These are phyloP conservation scores for Rhagoletis zephyria DNA, from an alignment of 1,140 invertebrate species.

Conservation along the genomic window DNA sequence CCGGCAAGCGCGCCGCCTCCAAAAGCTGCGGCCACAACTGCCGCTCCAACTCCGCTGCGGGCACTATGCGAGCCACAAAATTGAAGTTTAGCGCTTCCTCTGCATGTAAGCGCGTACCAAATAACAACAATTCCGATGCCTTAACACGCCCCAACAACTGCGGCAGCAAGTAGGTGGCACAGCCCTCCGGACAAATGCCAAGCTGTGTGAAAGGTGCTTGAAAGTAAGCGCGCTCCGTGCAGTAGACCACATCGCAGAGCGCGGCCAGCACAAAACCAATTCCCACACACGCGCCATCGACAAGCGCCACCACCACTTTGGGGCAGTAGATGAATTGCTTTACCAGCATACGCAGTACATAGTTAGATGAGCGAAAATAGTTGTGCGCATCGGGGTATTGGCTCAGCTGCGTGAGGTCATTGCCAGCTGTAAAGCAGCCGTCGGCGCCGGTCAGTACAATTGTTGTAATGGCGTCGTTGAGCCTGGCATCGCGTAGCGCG, in stretches of 20 bases:
- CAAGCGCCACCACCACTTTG: constrained; percentile 89
- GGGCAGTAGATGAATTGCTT: constrained; percentile 88
- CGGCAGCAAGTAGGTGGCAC: constrained; percentile 88
- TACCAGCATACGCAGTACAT: constrained; percentile 79
- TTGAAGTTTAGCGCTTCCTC: constrained; percentile 81
- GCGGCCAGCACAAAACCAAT: constrained; percentile 87
- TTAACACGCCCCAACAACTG: constrained; percentile 82
- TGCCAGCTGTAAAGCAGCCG: constrained; percentile 89
- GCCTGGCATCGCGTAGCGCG: constrained; percentile 60
- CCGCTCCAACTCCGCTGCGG: constrained; percentile 75
- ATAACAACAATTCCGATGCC: constrained; percentile 86
- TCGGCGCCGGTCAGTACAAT: constrained; percentile 75
- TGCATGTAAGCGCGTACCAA: constrained; percentile 86
- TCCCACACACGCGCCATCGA: constrained; percentile 96
- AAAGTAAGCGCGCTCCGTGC: constrained; percentile 88
- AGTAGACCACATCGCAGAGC: constrained; percentile 91
- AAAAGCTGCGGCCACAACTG: constrained; percentile 77
- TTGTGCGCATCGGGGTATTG: constrained; percentile 56
- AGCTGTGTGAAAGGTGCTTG: constrained; percentile 87
- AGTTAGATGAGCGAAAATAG: constrained; percentile 62
- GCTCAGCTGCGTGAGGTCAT: constrained; percentile 79
- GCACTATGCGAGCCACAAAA: constrained; percentile 81
- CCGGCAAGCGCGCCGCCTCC: constrained; percentile 74
- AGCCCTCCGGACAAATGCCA: constrained; percentile 87
- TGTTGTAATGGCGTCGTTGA: constrained; percentile 60